Evolutionary conservation across 2,797 vertebrate genomes (phyloP).

Genomic region (Propithecus perrieri): DNA sequence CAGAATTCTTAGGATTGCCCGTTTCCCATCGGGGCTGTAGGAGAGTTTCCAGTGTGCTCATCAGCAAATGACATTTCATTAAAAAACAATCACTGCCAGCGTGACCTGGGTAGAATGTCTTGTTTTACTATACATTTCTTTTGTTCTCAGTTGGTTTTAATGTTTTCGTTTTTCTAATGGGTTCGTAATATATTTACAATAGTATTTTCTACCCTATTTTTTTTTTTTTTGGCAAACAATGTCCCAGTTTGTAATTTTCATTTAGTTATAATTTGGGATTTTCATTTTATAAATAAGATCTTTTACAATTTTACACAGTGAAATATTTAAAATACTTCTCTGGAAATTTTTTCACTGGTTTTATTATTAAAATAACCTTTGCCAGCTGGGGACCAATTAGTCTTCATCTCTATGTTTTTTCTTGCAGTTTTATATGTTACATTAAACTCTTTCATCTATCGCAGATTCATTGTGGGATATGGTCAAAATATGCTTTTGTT

Average conservation of each 20-base stretch:
- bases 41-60: neutral
- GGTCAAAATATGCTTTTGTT: neutral
- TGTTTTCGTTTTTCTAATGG: neutral
- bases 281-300: constrained; percentile 3
- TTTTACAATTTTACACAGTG: neutral
- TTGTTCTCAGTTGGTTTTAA: neutral
- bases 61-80: neutral
- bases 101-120: neutral
- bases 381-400: neutral
- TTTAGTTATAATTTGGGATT: constrained; percentile 24
- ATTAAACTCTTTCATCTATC: neutral
- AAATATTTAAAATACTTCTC: constrained; percentile 17
- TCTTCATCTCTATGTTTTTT: neutral
- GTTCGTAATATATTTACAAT: neutral
- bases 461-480: neutral
- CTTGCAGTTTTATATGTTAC: neutral
- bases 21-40: neutral
- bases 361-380: neutral
- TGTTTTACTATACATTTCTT: neutral
- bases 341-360: neutral
- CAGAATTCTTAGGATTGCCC: neutral
- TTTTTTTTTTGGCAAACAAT: neutral
- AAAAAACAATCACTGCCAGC: neutral
- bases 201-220: neutral
- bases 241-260: constrained; percentile 5